Base-by-base conservation (phyloP, 1,140 invertebrate genomes). In the Zaprionus vittiger region DNA sequence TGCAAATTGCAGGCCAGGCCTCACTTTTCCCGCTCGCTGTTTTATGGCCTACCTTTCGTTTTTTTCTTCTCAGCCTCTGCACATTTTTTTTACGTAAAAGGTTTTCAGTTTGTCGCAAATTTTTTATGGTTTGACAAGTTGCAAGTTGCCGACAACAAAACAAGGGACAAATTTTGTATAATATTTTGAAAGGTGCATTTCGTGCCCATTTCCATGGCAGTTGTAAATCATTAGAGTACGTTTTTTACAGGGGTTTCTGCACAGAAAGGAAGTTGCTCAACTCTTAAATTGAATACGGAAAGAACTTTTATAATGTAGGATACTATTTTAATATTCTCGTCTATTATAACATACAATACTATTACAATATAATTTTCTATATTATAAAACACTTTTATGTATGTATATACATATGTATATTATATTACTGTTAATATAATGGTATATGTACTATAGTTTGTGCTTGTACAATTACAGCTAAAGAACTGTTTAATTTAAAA, bases 121-220 rank as follows among this genome's bases (percentile, higher is more conserved):
- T 90, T 90, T 90, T 90, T 91, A 90, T 90, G 85, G 85, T 91
- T 81, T 75, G 37, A 56, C 73, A 82, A 86, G 76, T 82, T 85
- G 73, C 65, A 56, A 73, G 59, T 77, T 73, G 67, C 80, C 83
- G 69, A 59, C 71, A 64, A 73, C 68, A 76, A 79, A 65, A 54
- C 73, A 66, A 87, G 72, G 79, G 79, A 80, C 80, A 70, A 64
- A 60, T 85, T 90, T 90, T 85, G 78, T 82, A 85, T 89, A 89
- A 89, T 90, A 85, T 90, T 89, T 64, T 89, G 85, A 89, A 89
- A 89, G 85, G 85, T 89, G 85, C 79, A 81, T 78, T 47, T 81
- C 67, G 56, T 73, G 55, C 26, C 17, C 17, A 68, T 41, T 89
- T 77, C 63, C 55, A 38, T 12, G 55, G 64, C 54, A 74, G 82